A percentile compares a stretch with the other conserved stretches of the same genome.
phyloP scores from a whole-genome alignment of 2,888 invertebrate species.

The Heliconius charithonia region DNA sequence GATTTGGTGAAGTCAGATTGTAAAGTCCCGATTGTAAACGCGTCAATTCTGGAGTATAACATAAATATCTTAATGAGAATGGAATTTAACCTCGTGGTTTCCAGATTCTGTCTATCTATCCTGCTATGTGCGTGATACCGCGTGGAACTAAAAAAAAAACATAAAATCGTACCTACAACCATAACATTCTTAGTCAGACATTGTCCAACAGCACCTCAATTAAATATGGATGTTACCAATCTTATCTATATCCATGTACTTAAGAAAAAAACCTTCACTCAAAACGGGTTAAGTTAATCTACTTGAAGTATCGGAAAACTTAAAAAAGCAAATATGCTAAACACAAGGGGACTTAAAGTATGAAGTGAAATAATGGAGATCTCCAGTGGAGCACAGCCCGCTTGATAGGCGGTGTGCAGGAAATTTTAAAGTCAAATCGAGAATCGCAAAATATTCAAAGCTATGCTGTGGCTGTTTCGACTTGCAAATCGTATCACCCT shows the following conservation, averaged over 20 bases:
- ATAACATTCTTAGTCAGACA: no score
- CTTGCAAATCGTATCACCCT: constrained; percentile 67
- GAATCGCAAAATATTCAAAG: constrained; percentile 77
- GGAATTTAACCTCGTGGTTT: no score
- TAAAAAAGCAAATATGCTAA: constrained; percentile 31
- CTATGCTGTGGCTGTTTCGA: constrained; percentile 64
- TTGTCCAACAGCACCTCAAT: no score
- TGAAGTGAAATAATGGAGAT: constrained; percentile 55
- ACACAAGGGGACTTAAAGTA: constrained; percentile 42
- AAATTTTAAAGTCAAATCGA: constrained; percentile 79
- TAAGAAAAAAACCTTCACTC: neutral
- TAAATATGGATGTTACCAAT: no score
- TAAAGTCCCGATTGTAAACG: no score
- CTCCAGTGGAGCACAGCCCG: constrained; percentile 49
- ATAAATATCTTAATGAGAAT: no score
- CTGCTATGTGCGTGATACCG: no score
- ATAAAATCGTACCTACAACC: no score
- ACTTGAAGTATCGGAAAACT: constrained; percentile 16
- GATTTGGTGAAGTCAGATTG: no score
- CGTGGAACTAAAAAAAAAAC: no score
- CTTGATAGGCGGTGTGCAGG: constrained; percentile 69
- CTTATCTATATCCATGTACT: neutral
- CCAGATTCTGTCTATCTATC: no score
- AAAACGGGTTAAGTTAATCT: constrained; percentile 14
- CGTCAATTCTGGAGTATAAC: no score